A percentile compares a stretch with the other conserved stretches of the same genome.
Conservation (phyloP, 2,888 invertebrate genomes). For the Mycalesis mineus region DNA sequence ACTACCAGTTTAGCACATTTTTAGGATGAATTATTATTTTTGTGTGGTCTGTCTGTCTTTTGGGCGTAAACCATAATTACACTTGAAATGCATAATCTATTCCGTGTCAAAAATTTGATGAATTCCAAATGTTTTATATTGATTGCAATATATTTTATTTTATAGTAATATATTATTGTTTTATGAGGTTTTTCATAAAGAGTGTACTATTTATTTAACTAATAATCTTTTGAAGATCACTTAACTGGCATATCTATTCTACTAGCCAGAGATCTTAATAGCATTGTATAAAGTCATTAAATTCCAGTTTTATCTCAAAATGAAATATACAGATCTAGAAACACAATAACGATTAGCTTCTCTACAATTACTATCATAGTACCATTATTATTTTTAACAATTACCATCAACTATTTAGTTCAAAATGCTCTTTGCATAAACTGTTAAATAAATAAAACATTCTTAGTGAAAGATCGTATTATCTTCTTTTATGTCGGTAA, state of each 20-base stretch:
- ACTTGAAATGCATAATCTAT: slow-evolving; percentile 5
- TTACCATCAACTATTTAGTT: no score
- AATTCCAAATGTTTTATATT: slow-evolving; percentile 1
- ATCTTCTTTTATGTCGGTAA: neutral
- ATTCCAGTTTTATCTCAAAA: neutral
- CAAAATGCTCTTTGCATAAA: neutral
- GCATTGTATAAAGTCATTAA: neutral
- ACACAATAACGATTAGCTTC: no score
- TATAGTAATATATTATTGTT: neutral
- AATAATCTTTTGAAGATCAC: neutral
- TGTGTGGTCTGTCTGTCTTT: slow-evolving; percentile 18
- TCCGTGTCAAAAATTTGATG: slow-evolving; percentile 8
- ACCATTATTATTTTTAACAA: no score
- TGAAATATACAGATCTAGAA: no score
- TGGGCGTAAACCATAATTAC: slow-evolving; percentile 8
- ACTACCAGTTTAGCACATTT: neutral
- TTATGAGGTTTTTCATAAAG: slow-evolving; percentile 8
- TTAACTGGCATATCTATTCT: no score
- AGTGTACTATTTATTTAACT: neutral
- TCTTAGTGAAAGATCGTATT: neutral
- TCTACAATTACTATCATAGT: no score
- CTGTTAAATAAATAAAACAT: neutral
- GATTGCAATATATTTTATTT: slow-evolving; percentile 2
- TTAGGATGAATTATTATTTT: neutral
- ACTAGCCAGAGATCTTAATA: no score